A percentile compares a stretch with the other conserved stretches of the same genome.
These are phyloP conservation scores for Dendrophyllia cribrosa DNA, from an alignment of 64 coral and sea anemone genomes.

Conservation along the genomic window DNA sequence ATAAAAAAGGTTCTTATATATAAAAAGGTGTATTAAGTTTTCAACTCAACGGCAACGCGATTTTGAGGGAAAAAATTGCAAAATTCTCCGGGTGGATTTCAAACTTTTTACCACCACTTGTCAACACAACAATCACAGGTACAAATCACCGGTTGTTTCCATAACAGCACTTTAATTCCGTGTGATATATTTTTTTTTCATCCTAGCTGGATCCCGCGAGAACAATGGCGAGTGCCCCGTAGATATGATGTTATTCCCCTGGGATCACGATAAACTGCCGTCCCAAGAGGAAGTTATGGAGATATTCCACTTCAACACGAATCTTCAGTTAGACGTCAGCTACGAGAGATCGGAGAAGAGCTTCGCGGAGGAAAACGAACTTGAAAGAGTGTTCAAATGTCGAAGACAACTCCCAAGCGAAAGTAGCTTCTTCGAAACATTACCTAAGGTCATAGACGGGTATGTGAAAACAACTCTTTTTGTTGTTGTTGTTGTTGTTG, in stretches of 20 bases:
- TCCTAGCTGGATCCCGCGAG: not conserved
- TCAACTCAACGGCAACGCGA: no score
- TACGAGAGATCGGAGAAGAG: conserved; percentile 12
- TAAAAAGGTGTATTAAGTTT: no score
- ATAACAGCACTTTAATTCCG: no score
- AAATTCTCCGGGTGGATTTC: no score
- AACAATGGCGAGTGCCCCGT: conserved; percentile 29
- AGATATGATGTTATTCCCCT: not conserved
- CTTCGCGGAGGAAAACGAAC: conserved; percentile 26
- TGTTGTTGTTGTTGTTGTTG: not conserved
- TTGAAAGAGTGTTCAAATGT: conserved; percentile 23
- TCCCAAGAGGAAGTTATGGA: conserved; percentile 42
- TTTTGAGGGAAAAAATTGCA: no score
- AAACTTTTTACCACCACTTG: no score
- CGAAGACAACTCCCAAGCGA: conserved; percentile 15
- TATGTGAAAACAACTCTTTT: not conserved
- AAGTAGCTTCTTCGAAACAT: conserved; percentile 25
- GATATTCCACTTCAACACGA: conserved; percentile 31
- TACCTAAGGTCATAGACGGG: conserved; percentile 37
- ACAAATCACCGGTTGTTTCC: no score
- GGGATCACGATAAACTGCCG: conserved; percentile 17
- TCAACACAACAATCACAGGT: no score
- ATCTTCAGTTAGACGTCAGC: conserved; percentile 7
- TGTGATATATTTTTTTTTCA: not conserved
- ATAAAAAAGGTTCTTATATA: no score